A percentile compares a stretch with the other conserved stretches of the same genome.
phyloP scores from a whole-genome alignment of 2,113 vertebrate species.

The Danionella cerebrum region DNA sequence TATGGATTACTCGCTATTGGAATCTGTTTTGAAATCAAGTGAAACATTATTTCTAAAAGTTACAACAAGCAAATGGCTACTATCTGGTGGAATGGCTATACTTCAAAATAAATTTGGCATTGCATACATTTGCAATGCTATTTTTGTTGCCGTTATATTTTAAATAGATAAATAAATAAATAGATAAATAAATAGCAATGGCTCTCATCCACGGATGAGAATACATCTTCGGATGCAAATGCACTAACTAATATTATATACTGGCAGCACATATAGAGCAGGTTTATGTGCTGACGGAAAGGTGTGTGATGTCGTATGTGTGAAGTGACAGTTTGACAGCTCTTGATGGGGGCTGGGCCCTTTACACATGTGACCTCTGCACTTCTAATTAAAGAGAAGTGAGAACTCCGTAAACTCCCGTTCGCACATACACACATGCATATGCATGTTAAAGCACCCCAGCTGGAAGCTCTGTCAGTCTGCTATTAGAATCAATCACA shows the following conservation, averaged over 20 bases:
- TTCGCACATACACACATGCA: constrained; percentile 11
- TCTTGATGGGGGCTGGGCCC: constrained; percentile 26
- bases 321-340: constrained; percentile 19
- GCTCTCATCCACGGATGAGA: no score
- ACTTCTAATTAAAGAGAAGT: constrained; percentile 40
- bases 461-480: constrained; percentile 63
- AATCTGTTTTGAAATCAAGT: no score
- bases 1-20: no score
- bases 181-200: neutral
- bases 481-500: constrained; percentile 71
- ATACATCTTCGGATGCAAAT: constrained; percentile 13
- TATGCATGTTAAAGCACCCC: constrained; percentile 50
- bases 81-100: no score
- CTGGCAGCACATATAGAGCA: neutral
- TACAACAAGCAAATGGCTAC: no score
- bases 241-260: constrained; percentile 13
- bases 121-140: no score
- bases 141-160: no score
- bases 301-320: neutral
- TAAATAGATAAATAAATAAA: no score
- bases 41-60: no score
- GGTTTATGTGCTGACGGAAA: constrained; percentile 1
- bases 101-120: no score
- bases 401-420: constrained; percentile 9
- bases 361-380: constrained; percentile 43